Conservation (phyloP, 2,888 invertebrate genomes). For the Polia nebulosa region DNA sequence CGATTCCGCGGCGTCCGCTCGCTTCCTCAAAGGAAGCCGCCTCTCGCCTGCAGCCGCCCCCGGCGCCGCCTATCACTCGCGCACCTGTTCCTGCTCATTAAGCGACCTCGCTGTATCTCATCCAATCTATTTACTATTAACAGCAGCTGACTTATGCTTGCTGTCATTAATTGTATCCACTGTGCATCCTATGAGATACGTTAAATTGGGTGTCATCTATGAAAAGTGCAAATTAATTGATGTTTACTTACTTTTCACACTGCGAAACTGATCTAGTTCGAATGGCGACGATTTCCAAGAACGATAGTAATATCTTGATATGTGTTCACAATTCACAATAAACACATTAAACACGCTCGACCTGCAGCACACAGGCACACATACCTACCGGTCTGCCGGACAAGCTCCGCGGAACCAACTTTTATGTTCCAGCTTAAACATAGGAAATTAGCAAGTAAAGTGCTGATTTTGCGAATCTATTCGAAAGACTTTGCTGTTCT, state of each 20-base stretch:
- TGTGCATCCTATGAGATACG: background rate
- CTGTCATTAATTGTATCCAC: background rate
- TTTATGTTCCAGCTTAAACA: background rate
- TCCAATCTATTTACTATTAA: background rate
- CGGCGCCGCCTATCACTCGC: slow-evolving; percentile 17
- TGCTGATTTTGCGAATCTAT: slow-evolving; percentile 2
- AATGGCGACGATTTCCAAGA: slow-evolving; percentile 12
- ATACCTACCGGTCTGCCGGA: background rate
- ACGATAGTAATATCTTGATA: slow-evolving; percentile 17
- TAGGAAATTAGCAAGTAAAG: background rate
- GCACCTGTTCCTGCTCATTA: background rate
- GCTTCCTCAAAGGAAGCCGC: slow-evolving; percentile 59
- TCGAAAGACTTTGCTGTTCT: background rate
- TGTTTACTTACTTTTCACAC: background rate
- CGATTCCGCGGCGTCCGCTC: slow-evolving; percentile 46
- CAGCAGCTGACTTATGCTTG: background rate
- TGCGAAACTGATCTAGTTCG: slow-evolving; percentile 7
- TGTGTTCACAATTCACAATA: slow-evolving; percentile 20
- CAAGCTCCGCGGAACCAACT: slow-evolving; percentile 4
- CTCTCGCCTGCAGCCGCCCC: slow-evolving; percentile 29
- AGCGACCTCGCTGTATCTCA: slow-evolving; percentile 5
- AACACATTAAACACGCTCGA: background rate
- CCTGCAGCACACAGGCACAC: background rate
- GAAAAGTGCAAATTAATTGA: background rate
- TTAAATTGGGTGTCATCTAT: too few species aligned